These are phyloP conservation scores for Chrysocyon brachyurus DNA, from an alignment of 2,797 vertebrate species.

Conservation along the genomic window DNA sequence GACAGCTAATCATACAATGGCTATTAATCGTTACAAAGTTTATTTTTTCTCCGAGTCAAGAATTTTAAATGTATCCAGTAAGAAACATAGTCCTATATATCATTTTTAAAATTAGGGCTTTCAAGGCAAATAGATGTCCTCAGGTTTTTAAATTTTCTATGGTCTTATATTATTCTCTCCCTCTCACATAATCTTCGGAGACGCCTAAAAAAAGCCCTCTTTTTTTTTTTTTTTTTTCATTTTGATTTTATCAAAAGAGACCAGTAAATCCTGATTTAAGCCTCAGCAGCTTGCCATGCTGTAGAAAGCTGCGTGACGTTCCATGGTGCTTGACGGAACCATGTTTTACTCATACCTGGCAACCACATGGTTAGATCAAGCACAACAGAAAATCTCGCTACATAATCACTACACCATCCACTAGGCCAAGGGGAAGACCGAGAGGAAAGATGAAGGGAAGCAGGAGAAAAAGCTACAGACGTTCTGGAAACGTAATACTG, in stretches of 20 bases:
- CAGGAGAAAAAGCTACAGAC: constrained; percentile 82
- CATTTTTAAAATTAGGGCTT: constrained; percentile 81
- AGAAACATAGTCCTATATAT: constrained; percentile 82
- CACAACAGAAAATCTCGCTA: constrained; percentile 99
- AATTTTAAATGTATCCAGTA: constrained; percentile 78
- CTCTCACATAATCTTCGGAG: constrained; percentile 85
- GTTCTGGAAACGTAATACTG: constrained; percentile 84
- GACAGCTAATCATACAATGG: constrained; percentile 86
- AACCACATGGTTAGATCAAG: constrained; percentile 99
- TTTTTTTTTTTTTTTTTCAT: constrained; percentile 73
- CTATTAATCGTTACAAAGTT: constrained; percentile 83
- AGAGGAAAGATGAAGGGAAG: constrained; percentile 87
- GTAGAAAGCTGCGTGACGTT: constrained; percentile 98
- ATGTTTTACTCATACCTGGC: constrained; percentile 99
- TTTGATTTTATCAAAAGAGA: constrained; percentile 83
- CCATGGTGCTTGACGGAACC: constrained; percentile 99
- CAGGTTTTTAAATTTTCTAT: constrained; percentile 81
- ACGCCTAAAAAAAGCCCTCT: constrained; percentile 85
- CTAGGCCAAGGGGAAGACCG: constrained; percentile 93
- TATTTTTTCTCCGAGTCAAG: constrained; percentile 83
- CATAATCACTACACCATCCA: constrained; percentile 95
- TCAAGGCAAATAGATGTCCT: constrained; percentile 76
- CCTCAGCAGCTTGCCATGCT: constrained; percentile 96
- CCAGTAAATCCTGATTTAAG: constrained; percentile 88
- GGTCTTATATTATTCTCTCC: constrained; percentile 80